These are phyloP conservation scores for Taenaris catops DNA, from an alignment of 2,888 invertebrate genomes.

Conservation along the genomic window DNA sequence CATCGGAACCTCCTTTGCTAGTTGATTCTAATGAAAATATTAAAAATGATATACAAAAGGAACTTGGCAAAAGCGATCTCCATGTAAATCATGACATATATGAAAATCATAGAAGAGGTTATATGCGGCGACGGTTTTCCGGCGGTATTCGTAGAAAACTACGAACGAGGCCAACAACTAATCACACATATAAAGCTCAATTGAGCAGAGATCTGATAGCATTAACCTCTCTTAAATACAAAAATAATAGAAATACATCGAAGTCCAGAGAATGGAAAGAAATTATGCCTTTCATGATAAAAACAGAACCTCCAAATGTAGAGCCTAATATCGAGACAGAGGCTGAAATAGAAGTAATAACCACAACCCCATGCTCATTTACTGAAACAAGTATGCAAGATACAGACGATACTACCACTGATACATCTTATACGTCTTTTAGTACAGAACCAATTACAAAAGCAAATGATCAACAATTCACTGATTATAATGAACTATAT, in stretches of 20 bases:
- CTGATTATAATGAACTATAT: constrained; percentile 7
- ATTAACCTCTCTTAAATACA: constrained; percentile 48
- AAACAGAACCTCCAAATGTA: constrained; percentile 22
- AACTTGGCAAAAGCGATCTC: constrained; percentile 28
- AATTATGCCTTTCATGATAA: constrained; percentile 38
- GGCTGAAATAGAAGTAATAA: constrained; percentile 24
- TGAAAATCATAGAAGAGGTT: constrained; percentile 25
- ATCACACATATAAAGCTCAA: constrained; percentile 49
- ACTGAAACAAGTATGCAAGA: constrained; percentile 27
- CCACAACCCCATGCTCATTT: constrained; percentile 29
- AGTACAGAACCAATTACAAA: constrained; percentile 13
- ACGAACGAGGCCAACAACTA: constrained; percentile 48
- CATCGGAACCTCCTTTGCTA: constrained; percentile 3
- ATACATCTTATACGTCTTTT: constrained; percentile 2
- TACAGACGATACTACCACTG: constrained; percentile 18
- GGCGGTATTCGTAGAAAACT: constrained; percentile 47
- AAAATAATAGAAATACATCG: constrained; percentile 45
- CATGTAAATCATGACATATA: constrained; percentile 5
- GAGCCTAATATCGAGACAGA: constrained; percentile 30
- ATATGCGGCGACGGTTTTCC: constrained; percentile 41
- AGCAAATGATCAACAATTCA: constrained; percentile 4
- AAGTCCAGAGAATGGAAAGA: constrained; percentile 54
- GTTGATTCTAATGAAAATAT: constrained; percentile 12
- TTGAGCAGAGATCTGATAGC: constrained; percentile 55
- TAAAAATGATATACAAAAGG: constrained; percentile 27